These are phyloP conservation scores for Mus musculus DNA, from an alignment of 2,113 vertebrate species.

Conservation along the genomic window GRCm39 chr3:71874001-71874500, in stretches of 20 bases:
- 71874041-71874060: slow-evolving; percentile 50
- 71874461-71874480: not conserved
- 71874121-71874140: not conserved
- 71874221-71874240: not conserved
- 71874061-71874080: slow-evolving; percentile 55
- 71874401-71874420: not conserved
- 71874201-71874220: not conserved
- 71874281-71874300: not conserved
- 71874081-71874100: slow-evolving; percentile 38
- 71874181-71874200: not conserved
- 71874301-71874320: not conserved
- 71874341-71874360: not conserved
- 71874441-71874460: not conserved
- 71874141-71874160: slow-evolving; percentile 54
- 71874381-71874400: not conserved
- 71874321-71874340: not conserved
- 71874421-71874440: not conserved
- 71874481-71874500: not conserved
- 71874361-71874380: not conserved
- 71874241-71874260: not conserved
- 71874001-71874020: slow-evolving; percentile 46
- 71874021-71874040: slow-evolving; percentile 29
- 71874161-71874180: slow-evolving; percentile 66
- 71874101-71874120: slow-evolving; percentile 4
- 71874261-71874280: not conserved